Conservation (phyloP, 2,797 vertebrate species). For the Falco berigora region DNA sequence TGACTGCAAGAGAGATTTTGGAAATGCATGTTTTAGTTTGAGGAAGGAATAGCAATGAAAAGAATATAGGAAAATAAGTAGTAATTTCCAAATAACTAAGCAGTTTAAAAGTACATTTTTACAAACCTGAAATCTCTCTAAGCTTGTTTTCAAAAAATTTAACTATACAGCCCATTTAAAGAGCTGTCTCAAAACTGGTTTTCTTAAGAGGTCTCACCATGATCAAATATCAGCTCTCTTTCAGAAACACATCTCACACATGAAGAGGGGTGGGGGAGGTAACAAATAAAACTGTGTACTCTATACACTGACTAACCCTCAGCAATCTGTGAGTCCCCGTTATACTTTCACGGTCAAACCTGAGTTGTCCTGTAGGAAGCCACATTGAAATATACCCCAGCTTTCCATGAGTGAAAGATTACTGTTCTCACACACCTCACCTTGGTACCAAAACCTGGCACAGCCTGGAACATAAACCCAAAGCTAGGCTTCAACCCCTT, state of each 20-base stretch:
- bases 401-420: neutral
- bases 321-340: fast-evolving
- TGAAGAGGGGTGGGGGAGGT: neutral
- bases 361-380: neutral
- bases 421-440: neutral
- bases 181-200: neutral
- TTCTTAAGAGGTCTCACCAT: neutral
- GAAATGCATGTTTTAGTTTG: neutral
- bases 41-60: neutral
- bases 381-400: neutral
- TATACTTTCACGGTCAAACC: neutral
- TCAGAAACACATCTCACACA: neutral
- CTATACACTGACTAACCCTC: neutral
- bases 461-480: neutral
- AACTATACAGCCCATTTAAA: neutral
- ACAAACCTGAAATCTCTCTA: neutral
- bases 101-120: neutral
- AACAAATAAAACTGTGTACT: neutral
- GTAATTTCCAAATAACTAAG: neutral
- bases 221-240: neutral
- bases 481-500: neutral
- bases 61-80: neutral
- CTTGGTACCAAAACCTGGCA: neutral
- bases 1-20: neutral
- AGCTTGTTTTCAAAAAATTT: neutral